Evolutionary conservation across 2,888 invertebrate genomes (phyloP).

Genomic region (Azorinus chamasolen): DNA sequence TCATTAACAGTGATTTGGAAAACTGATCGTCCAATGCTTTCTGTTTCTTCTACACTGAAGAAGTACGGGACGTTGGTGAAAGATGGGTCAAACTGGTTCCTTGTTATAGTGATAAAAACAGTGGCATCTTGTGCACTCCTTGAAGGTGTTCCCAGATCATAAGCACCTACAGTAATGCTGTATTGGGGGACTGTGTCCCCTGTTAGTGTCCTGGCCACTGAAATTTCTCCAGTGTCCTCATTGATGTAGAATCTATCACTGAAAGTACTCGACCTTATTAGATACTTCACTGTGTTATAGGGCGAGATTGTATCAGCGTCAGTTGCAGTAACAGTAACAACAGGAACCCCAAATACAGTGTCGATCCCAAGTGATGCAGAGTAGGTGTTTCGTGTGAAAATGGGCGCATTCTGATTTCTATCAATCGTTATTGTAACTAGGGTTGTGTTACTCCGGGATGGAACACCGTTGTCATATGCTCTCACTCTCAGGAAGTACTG

Average conservation of each 20-base stretch:
- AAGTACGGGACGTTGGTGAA: slow-evolving; percentile 59
- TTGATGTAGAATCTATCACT: slow-evolving; percentile 76
- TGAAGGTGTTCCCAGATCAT: slow-evolving; percentile 67
- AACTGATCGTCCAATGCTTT: slow-evolving; percentile 53
- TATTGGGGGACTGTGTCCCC: slow-evolving; percentile 63
- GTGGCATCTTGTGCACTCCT: slow-evolving; percentile 56
- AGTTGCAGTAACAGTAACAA: slow-evolving; percentile 64
- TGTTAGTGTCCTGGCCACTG: slow-evolving; percentile 71
- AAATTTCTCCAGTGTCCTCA: slow-evolving; percentile 71
- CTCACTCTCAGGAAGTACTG: slow-evolving; percentile 63
- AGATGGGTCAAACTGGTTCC: slow-evolving; percentile 63
- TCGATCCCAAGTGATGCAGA: slow-evolving; percentile 59
- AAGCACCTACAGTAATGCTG: slow-evolving; percentile 61
- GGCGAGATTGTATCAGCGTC: slow-evolving; percentile 70
- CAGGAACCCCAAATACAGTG: slow-evolving; percentile 58
- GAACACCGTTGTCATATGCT: slow-evolving; percentile 78
- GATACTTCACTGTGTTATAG: slow-evolving; percentile 69
- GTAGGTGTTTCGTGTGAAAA: slow-evolving; percentile 53
- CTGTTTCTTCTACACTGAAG: slow-evolving; percentile 43
- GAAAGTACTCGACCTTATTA: slow-evolving; percentile 47
- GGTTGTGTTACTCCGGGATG: slow-evolving; percentile 68
- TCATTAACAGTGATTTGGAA: slow-evolving; percentile 51
- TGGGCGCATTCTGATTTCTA: slow-evolving; percentile 68
- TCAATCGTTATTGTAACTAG: slow-evolving; percentile 65
- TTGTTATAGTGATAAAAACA: slow-evolving; percentile 65